Evolutionary conservation across 1,140 invertebrate genomes (phyloP).

Genomic region (Micrasema longulum): DNA sequence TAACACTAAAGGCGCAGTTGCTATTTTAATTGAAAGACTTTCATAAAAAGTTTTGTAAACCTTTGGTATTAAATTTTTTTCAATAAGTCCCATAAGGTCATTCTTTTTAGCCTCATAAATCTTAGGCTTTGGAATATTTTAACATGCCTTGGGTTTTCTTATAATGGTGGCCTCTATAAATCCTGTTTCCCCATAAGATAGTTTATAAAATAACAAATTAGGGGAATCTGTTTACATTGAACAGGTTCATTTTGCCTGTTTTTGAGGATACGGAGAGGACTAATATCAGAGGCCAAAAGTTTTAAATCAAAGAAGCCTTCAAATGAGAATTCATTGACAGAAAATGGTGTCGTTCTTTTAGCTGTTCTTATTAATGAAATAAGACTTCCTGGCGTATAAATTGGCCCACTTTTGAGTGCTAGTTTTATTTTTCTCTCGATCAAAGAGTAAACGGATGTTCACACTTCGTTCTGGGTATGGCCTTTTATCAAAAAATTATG

Average conservation of each 20-base stretch:
- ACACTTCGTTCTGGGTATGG: not conserved
- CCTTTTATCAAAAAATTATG: not conserved
- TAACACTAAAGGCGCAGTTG: conserved; percentile 1
- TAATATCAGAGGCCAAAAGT: conserved; percentile 1
- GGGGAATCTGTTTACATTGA: not conserved
- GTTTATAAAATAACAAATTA: not conserved
- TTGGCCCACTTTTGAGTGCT: not conserved
- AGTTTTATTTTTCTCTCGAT: not conserved
- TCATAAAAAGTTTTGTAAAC: conserved; percentile 1
- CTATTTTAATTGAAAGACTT: not conserved
- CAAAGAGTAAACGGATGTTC: not conserved
- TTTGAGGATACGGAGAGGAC: not conserved
- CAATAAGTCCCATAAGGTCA: not conserved
- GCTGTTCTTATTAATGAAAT: not conserved
- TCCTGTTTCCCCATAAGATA: not conserved
- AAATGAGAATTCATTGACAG: not conserved
- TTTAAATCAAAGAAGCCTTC: conserved; percentile 1
- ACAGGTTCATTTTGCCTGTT: not conserved
- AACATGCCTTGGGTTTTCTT: not conserved
- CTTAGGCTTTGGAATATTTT: not conserved
- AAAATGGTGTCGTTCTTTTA: not conserved
- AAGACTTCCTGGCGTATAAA: not conserved
- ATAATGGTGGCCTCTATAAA: not conserved
- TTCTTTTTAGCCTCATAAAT: not conserved
- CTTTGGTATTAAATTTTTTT: not conserved